Percentiles rank a stretch among this genome's conserved stretches.
Conservation (phyloP, 2,888 invertebrate species). For the Carterocephalus palaemon region DNA sequence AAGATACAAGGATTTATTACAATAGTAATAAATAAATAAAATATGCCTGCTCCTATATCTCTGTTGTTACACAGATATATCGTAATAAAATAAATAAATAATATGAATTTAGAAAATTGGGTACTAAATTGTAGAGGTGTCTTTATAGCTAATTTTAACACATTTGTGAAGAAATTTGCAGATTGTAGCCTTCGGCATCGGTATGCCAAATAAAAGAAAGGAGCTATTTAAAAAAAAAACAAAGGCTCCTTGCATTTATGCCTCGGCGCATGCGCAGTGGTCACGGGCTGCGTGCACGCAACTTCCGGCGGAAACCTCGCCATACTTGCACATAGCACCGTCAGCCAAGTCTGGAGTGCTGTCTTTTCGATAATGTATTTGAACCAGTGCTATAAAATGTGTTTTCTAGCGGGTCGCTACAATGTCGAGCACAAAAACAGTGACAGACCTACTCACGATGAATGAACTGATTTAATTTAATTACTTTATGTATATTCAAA, state of each 20-base stretch:
- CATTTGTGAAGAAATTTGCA: neutral
- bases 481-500: no score
- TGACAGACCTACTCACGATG: no score
- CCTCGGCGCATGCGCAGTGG: constrained; percentile 49
- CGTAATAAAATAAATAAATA: no score
- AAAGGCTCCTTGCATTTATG: constrained; percentile 30
- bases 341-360: constrained; percentile 27
- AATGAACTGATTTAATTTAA: no score
- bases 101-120: neutral
- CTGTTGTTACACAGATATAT: no score
- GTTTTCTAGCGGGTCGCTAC: constrained; percentile 2
- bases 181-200: neutral
- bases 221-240: no score
- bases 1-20: neutral
- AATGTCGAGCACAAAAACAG: neutral
- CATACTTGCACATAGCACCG: constrained; percentile 40
- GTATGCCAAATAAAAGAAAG: no score
- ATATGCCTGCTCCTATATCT: no score
- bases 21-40: no score
- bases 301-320: constrained; percentile 75
- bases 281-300: constrained; percentile 70
- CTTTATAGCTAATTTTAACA: neutral
- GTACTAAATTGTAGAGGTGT: neutral
- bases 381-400: constrained; percentile 22
- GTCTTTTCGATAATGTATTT: constrained; percentile 16